phyloP scores from a whole-genome alignment of 2,888 invertebrate species.

The Argyresthia goedartella region DNA sequence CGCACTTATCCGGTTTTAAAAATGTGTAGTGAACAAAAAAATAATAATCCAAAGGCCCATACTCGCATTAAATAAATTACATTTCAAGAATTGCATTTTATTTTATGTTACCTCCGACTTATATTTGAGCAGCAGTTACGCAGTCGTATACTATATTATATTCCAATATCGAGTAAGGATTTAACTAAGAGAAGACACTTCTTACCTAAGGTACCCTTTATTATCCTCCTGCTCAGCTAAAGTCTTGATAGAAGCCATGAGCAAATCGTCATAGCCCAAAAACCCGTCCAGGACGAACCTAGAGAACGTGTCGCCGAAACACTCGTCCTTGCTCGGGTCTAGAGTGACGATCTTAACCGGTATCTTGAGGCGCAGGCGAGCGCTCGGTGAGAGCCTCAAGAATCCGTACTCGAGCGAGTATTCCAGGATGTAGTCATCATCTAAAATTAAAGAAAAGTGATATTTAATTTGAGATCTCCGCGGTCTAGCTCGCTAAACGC shows the following conservation, averaged over 20 bases:
- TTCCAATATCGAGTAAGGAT: too few relatives aligned
- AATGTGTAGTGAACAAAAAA: too few relatives aligned
- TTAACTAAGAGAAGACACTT: background rate
- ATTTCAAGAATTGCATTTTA: too few relatives aligned
- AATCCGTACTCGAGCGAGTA: conserved; percentile 98
- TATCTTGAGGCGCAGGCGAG: conserved; percentile 89
- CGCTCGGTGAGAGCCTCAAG: conserved; percentile 87
- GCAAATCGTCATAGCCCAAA: conserved; percentile 95
- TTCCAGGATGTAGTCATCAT: conserved; percentile 97
- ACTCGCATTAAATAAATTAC: too few relatives aligned
- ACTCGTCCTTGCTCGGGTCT: conserved; percentile 89
- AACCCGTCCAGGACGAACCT: conserved; percentile 92
- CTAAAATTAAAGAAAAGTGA: conserved; percentile 45
- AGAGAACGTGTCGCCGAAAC: conserved; percentile 95
- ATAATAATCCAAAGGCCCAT: too few relatives aligned
- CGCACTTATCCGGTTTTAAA: too few relatives aligned
- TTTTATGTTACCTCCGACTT: too few relatives aligned
- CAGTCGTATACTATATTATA: too few relatives aligned
- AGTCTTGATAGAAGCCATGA: conserved; percentile 96
- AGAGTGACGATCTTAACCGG: conserved; percentile 89
- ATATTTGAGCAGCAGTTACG: too few relatives aligned
- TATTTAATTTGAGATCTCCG: background rate
- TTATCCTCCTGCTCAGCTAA: conserved; percentile 97
- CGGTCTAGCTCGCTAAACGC: too few relatives aligned
- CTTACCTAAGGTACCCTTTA: conserved; percentile 89